These are phyloP conservation scores for Loripinus fragilis DNA, from an alignment of 2,888 invertebrate species.

Conservation along the genomic window DNA sequence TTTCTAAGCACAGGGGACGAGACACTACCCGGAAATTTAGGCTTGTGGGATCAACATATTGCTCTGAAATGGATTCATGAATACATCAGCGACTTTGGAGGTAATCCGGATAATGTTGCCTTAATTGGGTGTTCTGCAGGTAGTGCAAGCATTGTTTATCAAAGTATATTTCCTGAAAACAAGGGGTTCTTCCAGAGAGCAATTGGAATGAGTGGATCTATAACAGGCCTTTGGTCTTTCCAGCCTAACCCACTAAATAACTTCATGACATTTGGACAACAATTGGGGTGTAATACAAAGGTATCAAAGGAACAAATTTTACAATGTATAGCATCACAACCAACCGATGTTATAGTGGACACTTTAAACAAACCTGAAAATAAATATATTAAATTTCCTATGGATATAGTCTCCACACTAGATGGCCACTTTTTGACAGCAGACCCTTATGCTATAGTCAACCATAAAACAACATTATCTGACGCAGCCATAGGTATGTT, in stretches of 20 bases:
- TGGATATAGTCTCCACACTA: neutral
- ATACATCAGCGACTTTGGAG: slow-evolving; percentile 14
- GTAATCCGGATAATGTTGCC: slow-evolving; percentile 3
- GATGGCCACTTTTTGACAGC: slow-evolving; percentile 7
- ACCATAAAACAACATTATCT: neutral
- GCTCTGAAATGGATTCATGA: slow-evolving; percentile 9
- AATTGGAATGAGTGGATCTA: slow-evolving; percentile 12
- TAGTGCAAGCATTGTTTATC: slow-evolving; percentile 8
- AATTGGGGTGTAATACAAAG: neutral
- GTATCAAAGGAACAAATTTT: neutral
- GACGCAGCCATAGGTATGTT: neutral
- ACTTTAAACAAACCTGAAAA: neutral
- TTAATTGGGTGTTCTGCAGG: no score
- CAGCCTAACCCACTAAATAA: slow-evolving; percentile 1
- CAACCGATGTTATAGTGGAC: neutral
- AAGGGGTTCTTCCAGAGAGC: slow-evolving; percentile 1
- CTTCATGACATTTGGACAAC: neutral
- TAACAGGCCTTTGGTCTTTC: slow-evolving; percentile 17
- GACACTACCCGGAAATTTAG: neutral
- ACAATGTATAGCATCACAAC: neutral
- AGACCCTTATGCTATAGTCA: neutral
- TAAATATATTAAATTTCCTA: slow-evolving; percentile 8
- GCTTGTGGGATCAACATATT: no score
- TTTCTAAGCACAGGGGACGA: slow-evolving; percentile 5
- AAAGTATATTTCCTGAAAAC: neutral